A percentile compares a stretch with the other conserved stretches of the same genome.
Conservation (phyloP, 2,888 invertebrate species). For the Heteromyza rotundicornis region DNA sequence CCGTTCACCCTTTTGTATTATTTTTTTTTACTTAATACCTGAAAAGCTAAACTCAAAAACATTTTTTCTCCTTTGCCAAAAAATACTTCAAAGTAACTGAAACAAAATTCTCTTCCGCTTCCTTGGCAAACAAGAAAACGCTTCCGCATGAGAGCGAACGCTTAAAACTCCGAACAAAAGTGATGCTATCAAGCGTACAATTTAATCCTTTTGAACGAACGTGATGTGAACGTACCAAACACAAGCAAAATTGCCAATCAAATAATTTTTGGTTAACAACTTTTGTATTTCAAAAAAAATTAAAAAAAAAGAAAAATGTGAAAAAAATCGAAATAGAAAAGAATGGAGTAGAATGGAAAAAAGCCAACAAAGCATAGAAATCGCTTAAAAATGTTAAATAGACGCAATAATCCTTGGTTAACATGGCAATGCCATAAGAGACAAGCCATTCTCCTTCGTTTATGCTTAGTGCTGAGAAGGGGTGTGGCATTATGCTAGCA, state of each 20-base stretch:
- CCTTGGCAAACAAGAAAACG: slow-evolving; percentile 22
- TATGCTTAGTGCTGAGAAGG: background rate
- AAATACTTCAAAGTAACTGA: background rate
- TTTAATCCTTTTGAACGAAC: slow-evolving; percentile 23
- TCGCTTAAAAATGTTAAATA: slow-evolving; percentile 11
- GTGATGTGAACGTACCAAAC: no score
- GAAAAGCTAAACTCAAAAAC: no score
- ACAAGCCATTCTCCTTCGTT: background rate
- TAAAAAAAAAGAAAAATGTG: background rate
- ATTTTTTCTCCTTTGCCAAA: no score
- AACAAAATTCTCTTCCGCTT: slow-evolving; percentile 12
- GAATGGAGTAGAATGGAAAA: no score
- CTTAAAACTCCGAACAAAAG: slow-evolving; percentile 10
- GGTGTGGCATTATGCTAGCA: slow-evolving; percentile 18
- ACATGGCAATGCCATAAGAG: slow-evolving; percentile 13
- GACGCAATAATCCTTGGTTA: slow-evolving; percentile 16
- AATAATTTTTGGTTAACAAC: no score
- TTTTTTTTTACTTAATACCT: no score
- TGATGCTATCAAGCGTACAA: slow-evolving; percentile 20
- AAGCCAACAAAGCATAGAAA: slow-evolving; percentile 15
- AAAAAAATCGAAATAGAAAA: background rate
- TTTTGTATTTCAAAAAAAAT: no score
- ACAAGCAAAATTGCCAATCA: background rate
- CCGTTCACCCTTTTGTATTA: no score
- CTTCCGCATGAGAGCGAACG: slow-evolving; percentile 15